Evolutionary conservation across 2,888 invertebrate genomes (phyloP).

Genomic region (Masnerella sp.): DNA sequence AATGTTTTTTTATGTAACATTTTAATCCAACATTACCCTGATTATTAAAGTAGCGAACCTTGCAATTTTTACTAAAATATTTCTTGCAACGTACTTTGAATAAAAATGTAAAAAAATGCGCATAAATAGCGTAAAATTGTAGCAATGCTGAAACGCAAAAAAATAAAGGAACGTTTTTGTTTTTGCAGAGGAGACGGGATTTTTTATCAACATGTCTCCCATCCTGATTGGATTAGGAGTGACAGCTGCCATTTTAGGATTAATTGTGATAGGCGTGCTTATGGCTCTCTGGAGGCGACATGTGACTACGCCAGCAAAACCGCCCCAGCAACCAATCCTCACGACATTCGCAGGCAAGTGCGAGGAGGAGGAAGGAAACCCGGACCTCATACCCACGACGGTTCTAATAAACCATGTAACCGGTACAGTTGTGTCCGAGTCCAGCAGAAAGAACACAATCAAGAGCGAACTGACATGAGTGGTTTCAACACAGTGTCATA

Average conservation of each 20-base stretch:
- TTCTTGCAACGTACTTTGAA: too few species aligned
- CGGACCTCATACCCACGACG: constrained; percentile 76
- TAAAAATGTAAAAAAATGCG: too few species aligned
- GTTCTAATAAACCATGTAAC: constrained; percentile 73
- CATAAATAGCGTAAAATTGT: too few species aligned
- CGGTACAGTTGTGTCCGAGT: constrained; percentile 64
- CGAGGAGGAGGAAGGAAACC: constrained; percentile 75
- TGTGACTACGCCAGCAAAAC: constrained; percentile 71
- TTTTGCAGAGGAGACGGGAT: constrained; percentile 71
- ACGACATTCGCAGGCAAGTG: constrained; percentile 65
- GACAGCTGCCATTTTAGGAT: constrained; percentile 74
- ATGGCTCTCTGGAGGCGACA: constrained; percentile 76
- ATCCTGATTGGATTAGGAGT: constrained; percentile 75
- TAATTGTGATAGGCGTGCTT: constrained; percentile 75
- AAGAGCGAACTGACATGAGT: constrained; percentile 59
- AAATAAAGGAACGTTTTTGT: too few species aligned
- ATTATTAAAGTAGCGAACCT: too few species aligned
- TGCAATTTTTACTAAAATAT: too few species aligned
- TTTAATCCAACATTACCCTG: too few species aligned
- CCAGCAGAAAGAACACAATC: constrained; percentile 55
- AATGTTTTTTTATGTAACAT: too few species aligned
- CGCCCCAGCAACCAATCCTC: constrained; percentile 66
- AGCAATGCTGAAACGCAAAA: too few species aligned
- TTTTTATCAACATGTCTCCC: constrained; percentile 75
- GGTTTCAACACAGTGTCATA: constrained; percentile 46